Evolutionary conservation across 1,140 invertebrate genomes (phyloP), one percentile per base, ranked within the genome.

Genomic region (Cecropterus lyciades): DNA sequence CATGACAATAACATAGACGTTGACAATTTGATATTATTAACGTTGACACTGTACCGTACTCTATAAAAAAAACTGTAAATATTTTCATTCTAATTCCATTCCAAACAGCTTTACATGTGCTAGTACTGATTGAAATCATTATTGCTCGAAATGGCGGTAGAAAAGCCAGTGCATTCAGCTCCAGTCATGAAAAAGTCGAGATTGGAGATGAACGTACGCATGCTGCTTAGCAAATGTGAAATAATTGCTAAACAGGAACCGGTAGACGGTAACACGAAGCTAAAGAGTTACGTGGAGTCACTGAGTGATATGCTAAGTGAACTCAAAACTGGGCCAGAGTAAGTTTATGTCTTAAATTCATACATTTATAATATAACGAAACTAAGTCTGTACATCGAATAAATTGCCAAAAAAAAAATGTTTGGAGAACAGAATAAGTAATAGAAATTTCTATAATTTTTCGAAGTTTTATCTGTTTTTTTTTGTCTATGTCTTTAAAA

Each of bases 261-360:
- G 48, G 89, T 94, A 40, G 93, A 95, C 67, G 93, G 73, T 4
- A 86, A 95, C 75, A 96, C 95, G 93, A 93, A 95, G 70, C 88
- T 97, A 33, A 94, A 95, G 79, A 95, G 96, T 91, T 96, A 96
- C 75, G 93, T 96, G 15, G 92, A 94, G 80, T 93, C 95, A 3
- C 79, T 96, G 15, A 94, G 94, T 73, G 94, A 94, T 55, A 96
- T 96, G 95, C 86, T 96, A 46, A 93, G 93, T 37, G 93, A 95
- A 75, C 84, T 97, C 42, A 94, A 95, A 84, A 93, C 92, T 45
- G 83, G 92, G 64, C 88, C 93, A 60, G 93, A 93, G 95, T 95
- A 92, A 93, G 92, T 85, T 14, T 9, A 6, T 45, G 43, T 13
- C 9, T 43, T 3, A 43, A 43, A 14, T 45, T 1, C 8, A 43